Evolutionary conservation across 2,113 vertebrate genomes (phyloP).

Genomic region (Tympanuchus pallidicinctus): DNA sequence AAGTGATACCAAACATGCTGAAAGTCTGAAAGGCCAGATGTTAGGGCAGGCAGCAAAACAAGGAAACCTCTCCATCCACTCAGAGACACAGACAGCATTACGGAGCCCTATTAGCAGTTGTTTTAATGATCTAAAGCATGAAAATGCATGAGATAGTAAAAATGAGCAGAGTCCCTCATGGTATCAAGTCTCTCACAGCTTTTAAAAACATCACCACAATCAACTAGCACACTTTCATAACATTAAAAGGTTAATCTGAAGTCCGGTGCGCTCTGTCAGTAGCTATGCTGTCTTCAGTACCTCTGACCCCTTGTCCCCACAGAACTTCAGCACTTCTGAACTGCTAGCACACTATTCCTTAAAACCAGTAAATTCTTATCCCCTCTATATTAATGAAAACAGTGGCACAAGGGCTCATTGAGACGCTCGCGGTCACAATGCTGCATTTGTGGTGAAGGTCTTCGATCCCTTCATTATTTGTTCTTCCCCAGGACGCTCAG

Average conservation of each 20-base stretch:
- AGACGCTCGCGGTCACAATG: background rate
- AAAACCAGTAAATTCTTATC: background rate
- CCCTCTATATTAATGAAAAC: background rate
- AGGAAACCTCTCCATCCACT: background rate
- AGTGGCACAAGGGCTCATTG: background rate
- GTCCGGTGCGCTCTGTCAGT: slow-evolving; percentile 36
- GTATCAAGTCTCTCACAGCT: background rate
- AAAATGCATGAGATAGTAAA: background rate
- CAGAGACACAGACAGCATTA: background rate
- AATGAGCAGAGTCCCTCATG: background rate
- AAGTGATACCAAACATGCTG: background rate
- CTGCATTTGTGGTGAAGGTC: accelerated
- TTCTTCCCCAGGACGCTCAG: background rate
- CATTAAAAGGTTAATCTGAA: slow-evolving; percentile 38
- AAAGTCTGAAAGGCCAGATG: background rate
- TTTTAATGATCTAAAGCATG: background rate
- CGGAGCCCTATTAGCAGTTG: background rate
- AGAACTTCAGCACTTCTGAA: background rate
- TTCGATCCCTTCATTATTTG: background rate
- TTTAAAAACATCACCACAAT: background rate
- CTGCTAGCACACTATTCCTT: background rate
- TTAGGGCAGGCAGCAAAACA: background rate
- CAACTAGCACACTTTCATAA: slow-evolving; percentile 23
- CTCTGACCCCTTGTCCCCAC: background rate
- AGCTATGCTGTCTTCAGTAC: slow-evolving; percentile 26